Evolutionary conservation across 2,888 invertebrate genomes (phyloP), one percentile per base, ranked within the genome.

Genomic region (Hemicrepidius hirtus): DNA sequence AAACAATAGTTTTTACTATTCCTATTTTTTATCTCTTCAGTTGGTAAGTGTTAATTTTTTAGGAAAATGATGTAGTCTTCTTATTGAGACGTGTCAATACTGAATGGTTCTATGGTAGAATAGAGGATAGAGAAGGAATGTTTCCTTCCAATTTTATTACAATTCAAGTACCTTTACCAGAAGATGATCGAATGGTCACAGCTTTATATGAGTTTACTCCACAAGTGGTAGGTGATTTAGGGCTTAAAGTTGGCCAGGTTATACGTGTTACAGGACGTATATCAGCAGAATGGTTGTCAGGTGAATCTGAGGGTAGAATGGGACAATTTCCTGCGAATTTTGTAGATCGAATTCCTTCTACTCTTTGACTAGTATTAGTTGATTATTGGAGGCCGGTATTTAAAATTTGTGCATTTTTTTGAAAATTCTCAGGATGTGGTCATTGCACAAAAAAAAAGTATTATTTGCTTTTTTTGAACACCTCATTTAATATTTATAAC

Each of bases 281-380:
- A 78, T 93, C 92, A 80, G 89, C 92, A 62, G 93, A 94, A 79
- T 95, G 95, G 95, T 89, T 93, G 70, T 93, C 90, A 82, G 95
- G 95, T 13, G 92, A 93, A 83, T 90, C 90, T 77, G 88, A 90
- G 71, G 91, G 91, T 35, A 85, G 87, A 75, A 90, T 87, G 82
- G 95, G 95, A 76, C 94, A 95, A 84, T 95, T 95, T 86, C 95
- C 95, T 66, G 88, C 90, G 28, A 93, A 92, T 87, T 95, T 93
- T 85, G 92, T 95, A 72, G 91, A 93, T 85, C 85, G 87, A 82
- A 84, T 90, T 81, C 90, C 90, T 72, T 68, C 68, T 4, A 60
- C 65, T 35, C 28, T 64, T 35, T 64, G 24, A 50, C 37, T 37
- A 57, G 21, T n/a, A 7, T 18, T 50, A 24, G 12, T 50, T 10